phyloP scores from a whole-genome alignment of 2,888 invertebrate genomes.

The Philereme vetulata region DNA sequence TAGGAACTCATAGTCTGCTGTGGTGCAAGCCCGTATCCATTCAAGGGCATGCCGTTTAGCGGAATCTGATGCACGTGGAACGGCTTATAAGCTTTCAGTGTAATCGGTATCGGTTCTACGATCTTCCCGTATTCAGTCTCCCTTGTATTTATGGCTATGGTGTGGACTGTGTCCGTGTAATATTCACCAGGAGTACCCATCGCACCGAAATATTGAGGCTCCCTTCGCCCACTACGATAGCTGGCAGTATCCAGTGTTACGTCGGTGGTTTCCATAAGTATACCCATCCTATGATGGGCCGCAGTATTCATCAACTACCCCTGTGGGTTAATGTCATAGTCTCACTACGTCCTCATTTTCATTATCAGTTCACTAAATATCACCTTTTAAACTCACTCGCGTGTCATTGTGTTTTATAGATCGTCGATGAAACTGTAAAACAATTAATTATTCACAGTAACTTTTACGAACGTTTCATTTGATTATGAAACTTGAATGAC shows the following conservation, averaged over 20 bases:
- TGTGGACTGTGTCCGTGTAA: slow-evolving; percentile 67
- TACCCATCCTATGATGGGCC: slow-evolving; percentile 78
- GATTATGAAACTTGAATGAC: slow-evolving; percentile 11
- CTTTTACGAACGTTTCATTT: slow-evolving; percentile 6
- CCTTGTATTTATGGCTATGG: slow-evolving; percentile 72
- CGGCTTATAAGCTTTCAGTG: slow-evolving; percentile 67
- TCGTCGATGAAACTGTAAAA: slow-evolving; percentile 28
- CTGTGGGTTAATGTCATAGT: slow-evolving; percentile 45
- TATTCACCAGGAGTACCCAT: slow-evolving; percentile 70
- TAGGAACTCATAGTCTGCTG: slow-evolving; percentile 56
- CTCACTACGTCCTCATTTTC: slow-evolving; percentile 58
- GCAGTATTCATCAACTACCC: slow-evolving; percentile 55
- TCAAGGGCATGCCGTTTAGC: slow-evolving; percentile 46
- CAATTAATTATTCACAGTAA: slow-evolving; percentile 33
- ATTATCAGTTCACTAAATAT: slow-evolving; percentile 27
- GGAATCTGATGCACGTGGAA: slow-evolving; percentile 55
- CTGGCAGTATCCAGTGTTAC: slow-evolving; percentile 72
- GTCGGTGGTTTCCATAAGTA: slow-evolving; percentile 78
- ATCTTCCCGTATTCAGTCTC: slow-evolving; percentile 75
- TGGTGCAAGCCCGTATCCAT: slow-evolving; percentile 54
- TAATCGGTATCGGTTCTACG: slow-evolving; percentile 71
- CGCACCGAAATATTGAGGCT: slow-evolving; percentile 62
- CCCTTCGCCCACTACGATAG: slow-evolving; percentile 58
- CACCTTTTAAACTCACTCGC: slow-evolving; percentile 35
- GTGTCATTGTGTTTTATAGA: slow-evolving; percentile 32